Evolutionary conservation across 2,797 vertebrate species (phyloP).

Genomic region (Anguilla pacifica): DNA sequence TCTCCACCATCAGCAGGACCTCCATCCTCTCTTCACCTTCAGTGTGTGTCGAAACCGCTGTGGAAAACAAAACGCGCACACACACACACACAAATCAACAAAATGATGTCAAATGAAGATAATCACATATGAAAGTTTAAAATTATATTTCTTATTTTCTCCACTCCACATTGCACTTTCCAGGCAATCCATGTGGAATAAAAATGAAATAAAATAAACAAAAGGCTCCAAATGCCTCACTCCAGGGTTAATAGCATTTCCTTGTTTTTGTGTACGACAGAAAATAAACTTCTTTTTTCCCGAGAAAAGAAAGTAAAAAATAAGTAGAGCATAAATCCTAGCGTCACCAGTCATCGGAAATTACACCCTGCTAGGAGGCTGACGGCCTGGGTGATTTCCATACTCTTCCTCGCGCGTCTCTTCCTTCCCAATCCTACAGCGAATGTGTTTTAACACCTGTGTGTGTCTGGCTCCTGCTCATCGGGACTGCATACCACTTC

Average conservation of each 20-base stretch:
- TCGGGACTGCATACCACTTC: not conserved
- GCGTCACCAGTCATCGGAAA: slow-evolving; percentile 10
- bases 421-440: not conserved
- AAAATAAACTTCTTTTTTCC: not conserved
- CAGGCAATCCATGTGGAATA: not conserved
- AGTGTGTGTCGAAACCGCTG: slow-evolving; percentile 83
- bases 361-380: not conserved
- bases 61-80: slow-evolving; percentile 4
- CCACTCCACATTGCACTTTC: not conserved
- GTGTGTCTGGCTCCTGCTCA: not conserved
- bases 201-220: not conserved
- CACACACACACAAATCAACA: not conserved
- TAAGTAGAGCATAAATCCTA: not conserved
- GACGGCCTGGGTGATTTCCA: not conserved
- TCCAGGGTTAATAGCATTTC: not conserved
- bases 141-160: not conserved
- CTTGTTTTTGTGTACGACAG: not conserved
- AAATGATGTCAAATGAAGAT: not conserved
- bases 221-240: not conserved
- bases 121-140: not conserved
- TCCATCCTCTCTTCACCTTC: slow-evolving; percentile 89
- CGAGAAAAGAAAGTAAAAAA: not conserved
- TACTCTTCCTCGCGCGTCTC: not conserved
- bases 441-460: slow-evolving; percentile 19
- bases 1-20: slow-evolving; percentile 90